Percentiles rank a stretch among this genome's conserved stretches.
These are phyloP conservation scores for Jacana jacana DNA, from an alignment of 2,113 vertebrate genomes.

Conservation along the genomic window DNA sequence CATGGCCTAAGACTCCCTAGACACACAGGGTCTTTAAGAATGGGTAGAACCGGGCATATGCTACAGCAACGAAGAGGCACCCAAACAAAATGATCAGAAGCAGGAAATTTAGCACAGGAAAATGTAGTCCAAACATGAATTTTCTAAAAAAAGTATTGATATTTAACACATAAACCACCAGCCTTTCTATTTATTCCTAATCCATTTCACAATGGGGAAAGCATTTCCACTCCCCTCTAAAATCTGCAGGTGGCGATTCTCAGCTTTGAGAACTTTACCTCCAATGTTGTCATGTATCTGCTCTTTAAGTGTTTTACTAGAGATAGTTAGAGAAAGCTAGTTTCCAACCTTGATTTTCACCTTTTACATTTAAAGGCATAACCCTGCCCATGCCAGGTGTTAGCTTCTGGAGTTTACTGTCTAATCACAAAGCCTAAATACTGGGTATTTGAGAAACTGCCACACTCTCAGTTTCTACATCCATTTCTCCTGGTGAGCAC, in stretches of 20 bases:
- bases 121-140: not conserved
- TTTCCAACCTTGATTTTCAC: not conserved
- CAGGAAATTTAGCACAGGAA: not conserved
- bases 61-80: not conserved
- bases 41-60: fast-evolving
- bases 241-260: not conserved
- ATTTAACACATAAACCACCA: not conserved
- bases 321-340: not conserved
- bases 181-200: not conserved
- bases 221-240: not conserved
- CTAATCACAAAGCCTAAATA: not conserved
- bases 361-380: not conserved
- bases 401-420: not conserved
- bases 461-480: not conserved
- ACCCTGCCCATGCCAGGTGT: not conserved
- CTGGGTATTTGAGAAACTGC: not conserved
- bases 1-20: too few species aligned
- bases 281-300: not conserved
- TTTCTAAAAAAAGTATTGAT: not conserved
- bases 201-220: not conserved
- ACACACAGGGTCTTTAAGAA: not conserved
- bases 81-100: not conserved
- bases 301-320: not conserved
- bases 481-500: not conserved
- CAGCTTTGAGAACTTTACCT: not conserved